A percentile compares a stretch with the other conserved stretches of the same genome.
Evolutionary conservation across 1,140 invertebrate genomes (phyloP).

Genomic region (Zaprionus gabonicus): DNA sequence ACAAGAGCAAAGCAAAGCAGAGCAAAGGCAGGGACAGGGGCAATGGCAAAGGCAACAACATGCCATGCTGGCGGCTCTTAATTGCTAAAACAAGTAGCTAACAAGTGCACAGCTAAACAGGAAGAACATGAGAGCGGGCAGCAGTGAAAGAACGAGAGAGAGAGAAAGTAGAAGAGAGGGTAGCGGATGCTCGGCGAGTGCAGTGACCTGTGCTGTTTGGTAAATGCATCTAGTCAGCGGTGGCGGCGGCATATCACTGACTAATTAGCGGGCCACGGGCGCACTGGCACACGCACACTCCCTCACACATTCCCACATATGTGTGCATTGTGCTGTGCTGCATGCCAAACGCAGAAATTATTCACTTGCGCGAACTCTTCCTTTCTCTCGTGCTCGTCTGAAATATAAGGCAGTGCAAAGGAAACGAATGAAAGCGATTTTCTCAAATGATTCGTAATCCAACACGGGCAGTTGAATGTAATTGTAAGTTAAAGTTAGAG

Average conservation of each 20-base stretch:
- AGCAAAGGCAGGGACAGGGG: not conserved
- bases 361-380: not conserved
- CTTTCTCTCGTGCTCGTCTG: not conserved
- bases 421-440: conserved; percentile 37
- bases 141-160: not conserved
- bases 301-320: not conserved
- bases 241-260: conserved; percentile 28
- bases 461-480: conserved; percentile 5
- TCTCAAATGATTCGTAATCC: conserved; percentile 26
- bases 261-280: conserved; percentile 26
- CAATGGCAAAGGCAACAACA: conserved; percentile 33
- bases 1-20: not conserved
- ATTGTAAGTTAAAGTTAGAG: not conserved
- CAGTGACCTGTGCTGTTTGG: conserved; percentile 38
- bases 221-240: conserved; percentile 9
- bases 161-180: not conserved
- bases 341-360: conserved; percentile 11
- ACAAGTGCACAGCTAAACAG: conserved; percentile 52
- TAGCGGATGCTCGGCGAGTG: not conserved
- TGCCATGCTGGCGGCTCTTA: conserved; percentile 67
- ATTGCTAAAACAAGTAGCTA: conserved; percentile 75
- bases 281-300: conserved; percentile 7
- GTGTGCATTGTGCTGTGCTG: not conserved
- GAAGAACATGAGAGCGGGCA: not conserved
- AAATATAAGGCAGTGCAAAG: not conserved